A percentile compares a stretch with the other conserved stretches of the same genome.
Evolutionary conservation across 2,888 invertebrate genomes (phyloP).

Genomic region (Calameuta pallipes): DNA sequence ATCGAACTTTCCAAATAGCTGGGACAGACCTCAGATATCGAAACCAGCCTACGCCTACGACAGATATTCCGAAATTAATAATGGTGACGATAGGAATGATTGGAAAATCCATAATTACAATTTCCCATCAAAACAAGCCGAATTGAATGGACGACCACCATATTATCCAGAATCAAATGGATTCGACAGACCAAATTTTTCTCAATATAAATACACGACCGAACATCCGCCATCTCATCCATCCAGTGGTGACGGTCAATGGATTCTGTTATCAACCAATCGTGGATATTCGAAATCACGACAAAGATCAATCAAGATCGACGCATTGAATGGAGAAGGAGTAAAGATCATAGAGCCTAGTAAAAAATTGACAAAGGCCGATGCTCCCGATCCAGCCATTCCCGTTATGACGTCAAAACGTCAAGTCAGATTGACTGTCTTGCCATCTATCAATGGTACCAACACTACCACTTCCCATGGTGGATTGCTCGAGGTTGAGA

Average conservation of each 20-base stretch:
- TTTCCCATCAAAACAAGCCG: conserved; percentile 45
- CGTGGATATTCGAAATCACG: conserved; percentile 73
- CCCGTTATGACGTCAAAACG: conserved; percentile 62
- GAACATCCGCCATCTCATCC: conserved; percentile 72
- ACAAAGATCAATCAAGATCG: conserved; percentile 64
- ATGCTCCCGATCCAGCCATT: conserved; percentile 33
- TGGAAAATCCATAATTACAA: conserved; percentile 47
- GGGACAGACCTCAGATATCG: conserved; percentile 41
- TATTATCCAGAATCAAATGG: conserved; percentile 22
- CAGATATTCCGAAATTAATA: conserved; percentile 35
- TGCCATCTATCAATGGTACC: conserved; percentile 75
- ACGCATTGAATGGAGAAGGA: conserved; percentile 41
- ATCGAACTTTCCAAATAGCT: conserved; percentile 68
- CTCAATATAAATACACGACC: conserved; percentile 65
- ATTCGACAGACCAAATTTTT: conserved; percentile 60
- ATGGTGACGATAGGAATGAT: conserved; percentile 31
- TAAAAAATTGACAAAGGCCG: conserved; percentile 27
- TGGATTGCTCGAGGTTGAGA: conserved; percentile 80
- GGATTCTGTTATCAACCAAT: conserved; percentile 82
- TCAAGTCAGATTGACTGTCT: conserved; percentile 76
- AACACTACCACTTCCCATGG: conserved; percentile 75
- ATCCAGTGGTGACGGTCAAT: conserved; percentile 78
- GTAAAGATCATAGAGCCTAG: conserved; percentile 35
- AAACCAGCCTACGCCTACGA: conserved; percentile 46
- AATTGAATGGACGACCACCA: conserved; percentile 34